Evolutionary conservation across 2,888 invertebrate genomes (phyloP).

Genomic region (Limulus polyphemus): DNA sequence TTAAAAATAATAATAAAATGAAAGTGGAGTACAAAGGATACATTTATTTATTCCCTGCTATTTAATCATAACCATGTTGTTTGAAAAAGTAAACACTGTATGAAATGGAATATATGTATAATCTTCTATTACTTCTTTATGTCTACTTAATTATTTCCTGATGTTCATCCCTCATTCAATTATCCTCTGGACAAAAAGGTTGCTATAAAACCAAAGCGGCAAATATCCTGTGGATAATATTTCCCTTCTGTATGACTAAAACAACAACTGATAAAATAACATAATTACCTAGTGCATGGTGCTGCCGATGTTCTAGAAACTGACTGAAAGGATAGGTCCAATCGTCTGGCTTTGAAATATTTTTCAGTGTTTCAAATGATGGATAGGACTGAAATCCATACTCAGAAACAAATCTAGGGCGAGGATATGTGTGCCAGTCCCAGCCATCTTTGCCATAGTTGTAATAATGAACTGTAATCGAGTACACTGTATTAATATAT

Average conservation of each 20-base stretch:
- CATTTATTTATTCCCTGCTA: too few species aligned
- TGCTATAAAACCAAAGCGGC: too few species aligned
- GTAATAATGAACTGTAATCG: conserved; percentile 47
- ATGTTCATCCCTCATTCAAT: neutral
- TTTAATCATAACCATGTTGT: too few species aligned
- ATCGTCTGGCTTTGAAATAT: conserved; percentile 40
- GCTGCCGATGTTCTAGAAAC: conserved; percentile 65
- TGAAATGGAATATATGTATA: too few species aligned
- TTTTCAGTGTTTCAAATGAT: conserved; percentile 51
- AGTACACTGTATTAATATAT: neutral
- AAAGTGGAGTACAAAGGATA: too few species aligned
- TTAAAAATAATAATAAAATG: too few species aligned
- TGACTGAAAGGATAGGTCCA: conserved; percentile 31
- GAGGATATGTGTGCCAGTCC: conserved; percentile 60
- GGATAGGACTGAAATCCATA: conserved; percentile 91
- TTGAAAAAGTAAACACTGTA: too few species aligned
- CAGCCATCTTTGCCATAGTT: conserved; percentile 69
- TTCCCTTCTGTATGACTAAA: too few species aligned
- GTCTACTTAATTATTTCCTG: neutral
- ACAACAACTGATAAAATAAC: too few species aligned
- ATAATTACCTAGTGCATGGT: conserved; percentile 59
- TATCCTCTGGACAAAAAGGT: neutral
- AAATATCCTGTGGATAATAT: too few species aligned
- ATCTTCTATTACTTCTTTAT: neutral
- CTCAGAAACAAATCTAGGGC: conserved; percentile 82